Evolutionary conservation across 2,113 vertebrate genomes (phyloP).

Genomic region (Erinaceus europaeus): DNA sequence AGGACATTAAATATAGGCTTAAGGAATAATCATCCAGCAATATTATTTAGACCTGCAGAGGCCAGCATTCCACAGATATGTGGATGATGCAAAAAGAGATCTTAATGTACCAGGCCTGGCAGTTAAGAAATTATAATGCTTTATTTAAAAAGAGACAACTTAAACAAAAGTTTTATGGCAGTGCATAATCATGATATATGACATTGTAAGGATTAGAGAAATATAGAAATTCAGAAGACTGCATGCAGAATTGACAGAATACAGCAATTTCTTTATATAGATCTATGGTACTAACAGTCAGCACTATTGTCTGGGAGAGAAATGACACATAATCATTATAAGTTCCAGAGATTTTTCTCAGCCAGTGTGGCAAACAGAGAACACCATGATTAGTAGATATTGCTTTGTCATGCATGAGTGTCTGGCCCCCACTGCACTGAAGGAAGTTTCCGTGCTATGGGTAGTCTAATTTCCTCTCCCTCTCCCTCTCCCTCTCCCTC

Average conservation of each 20-base stretch:
- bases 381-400: background rate
- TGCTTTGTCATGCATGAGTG: no score
- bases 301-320: background rate
- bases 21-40: background rate
- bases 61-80: background rate
- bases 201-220: background rate
- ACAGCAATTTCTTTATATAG: background rate
- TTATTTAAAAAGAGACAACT: background rate
- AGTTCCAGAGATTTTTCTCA: background rate
- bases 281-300: background rate
- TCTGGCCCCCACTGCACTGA: no score
- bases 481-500: no score
- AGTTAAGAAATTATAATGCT: background rate
- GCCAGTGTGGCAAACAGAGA: background rate
- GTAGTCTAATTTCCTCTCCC: no score
- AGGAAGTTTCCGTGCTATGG: no score
- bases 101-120: background rate
- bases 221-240: background rate
- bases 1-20: background rate
- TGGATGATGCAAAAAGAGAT: background rate
- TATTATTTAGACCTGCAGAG: background rate
- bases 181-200: background rate
- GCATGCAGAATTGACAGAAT: background rate
- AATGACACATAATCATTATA: background rate
- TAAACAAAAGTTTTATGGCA: background rate